phyloP scores from a whole-genome alignment of 2,797 vertebrate species.

The Urosaurus nigricauda region DNA sequence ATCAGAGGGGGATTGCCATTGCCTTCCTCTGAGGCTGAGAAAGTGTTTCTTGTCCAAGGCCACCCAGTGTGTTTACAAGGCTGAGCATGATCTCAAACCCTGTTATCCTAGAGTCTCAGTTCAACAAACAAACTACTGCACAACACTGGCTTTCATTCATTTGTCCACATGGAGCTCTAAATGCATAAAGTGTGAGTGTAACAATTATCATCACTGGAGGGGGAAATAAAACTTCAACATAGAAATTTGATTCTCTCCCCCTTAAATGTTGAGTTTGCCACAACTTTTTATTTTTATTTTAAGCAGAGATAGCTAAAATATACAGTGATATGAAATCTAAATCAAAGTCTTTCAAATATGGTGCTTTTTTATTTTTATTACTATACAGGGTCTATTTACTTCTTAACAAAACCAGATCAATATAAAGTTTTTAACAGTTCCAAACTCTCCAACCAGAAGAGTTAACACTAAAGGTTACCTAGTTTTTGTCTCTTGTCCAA shows the following conservation, averaged over 20 bases:
- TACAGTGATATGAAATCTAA: neutral
- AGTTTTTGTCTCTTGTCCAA: neutral
- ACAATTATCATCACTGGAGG: neutral
- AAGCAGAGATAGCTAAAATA: neutral
- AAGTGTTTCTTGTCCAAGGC: no score
- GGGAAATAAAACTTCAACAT: neutral
- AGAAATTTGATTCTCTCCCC: neutral
- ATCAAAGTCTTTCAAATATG: neutral
- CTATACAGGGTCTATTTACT: neutral
- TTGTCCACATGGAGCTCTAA: no score
- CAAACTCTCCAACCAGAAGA: conserved; percentile 1
- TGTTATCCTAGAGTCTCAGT: no score
- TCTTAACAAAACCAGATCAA: neutral
- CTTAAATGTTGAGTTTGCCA: neutral
- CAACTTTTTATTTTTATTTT: neutral
- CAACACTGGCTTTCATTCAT: no score
- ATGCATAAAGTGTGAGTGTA: no score
- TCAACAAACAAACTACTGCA: no score
- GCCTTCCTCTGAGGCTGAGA: no score
- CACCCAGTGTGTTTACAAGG: no score
- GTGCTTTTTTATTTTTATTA: neutral
- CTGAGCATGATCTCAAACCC: no score
- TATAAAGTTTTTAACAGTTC: neutral
- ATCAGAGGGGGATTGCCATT: no score
- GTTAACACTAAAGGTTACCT: conserved; percentile 15